Evolutionary conservation across 2,888 invertebrate genomes (phyloP).

Genomic region (Furcula furcula): DNA sequence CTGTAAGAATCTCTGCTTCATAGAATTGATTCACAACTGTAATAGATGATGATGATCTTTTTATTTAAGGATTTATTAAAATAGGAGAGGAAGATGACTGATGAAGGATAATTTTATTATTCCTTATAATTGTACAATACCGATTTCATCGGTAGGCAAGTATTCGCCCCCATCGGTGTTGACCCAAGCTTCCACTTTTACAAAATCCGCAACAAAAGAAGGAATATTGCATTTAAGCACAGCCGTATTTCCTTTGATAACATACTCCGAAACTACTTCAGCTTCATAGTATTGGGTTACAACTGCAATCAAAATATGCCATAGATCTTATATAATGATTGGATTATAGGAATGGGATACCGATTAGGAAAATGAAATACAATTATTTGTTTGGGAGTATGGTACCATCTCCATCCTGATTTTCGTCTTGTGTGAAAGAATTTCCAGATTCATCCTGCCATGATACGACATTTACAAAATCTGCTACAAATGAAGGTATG

Average conservation of each 20-base stretch:
- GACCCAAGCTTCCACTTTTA: conserved; percentile 92
- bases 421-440: conserved; percentile 55
- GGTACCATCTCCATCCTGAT: conserved; percentile 64
- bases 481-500: conserved; percentile 95
- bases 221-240: conserved; percentile 95
- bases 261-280: conserved; percentile 94
- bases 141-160: conserved; percentile 86
- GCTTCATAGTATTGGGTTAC: conserved; percentile 95
- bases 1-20: conserved; percentile 93
- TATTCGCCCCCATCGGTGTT: conserved; percentile 86
- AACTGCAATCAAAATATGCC: conserved; percentile 80
- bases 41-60: conserved; percentile 28
- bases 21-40: conserved; percentile 91
- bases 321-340: conserved; percentile 5
- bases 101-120: conserved; percentile 5
- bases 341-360: conserved; percentile 20
- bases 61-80: conserved; percentile 8
- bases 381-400: conserved; percentile 6
- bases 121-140: conserved; percentile 65
- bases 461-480: conserved; percentile 93
- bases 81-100: conserved; percentile 13
- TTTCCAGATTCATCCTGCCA: conserved; percentile 92
- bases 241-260: conserved; percentile 93
- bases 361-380: conserved; percentile 10
- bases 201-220: conserved; percentile 95